Base-by-base conservation (phyloP, 2,797 vertebrate species). In the Hyperoplus immaculatus region DNA sequence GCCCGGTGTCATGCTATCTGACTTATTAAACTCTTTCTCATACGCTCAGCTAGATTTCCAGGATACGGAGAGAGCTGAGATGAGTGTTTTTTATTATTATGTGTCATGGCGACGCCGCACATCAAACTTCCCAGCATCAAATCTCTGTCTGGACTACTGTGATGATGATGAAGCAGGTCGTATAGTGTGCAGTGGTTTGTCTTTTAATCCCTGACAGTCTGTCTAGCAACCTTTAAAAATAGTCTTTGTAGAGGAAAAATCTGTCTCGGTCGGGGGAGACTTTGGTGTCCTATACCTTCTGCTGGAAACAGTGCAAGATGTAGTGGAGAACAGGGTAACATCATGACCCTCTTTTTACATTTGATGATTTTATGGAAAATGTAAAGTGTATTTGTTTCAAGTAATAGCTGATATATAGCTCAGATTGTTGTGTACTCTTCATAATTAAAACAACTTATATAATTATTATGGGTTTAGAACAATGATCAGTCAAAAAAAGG, bases 1-100 rank as follows among this genome's bases (percentile, higher is more conserved):
- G 68, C 60, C 29, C 79, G 73, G 78, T 85, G 86, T 73, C 76
- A 63, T 51, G 78, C 72, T 84, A 87, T 82, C 83, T 78, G 88
- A 79, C 69, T 84, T 81, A 82, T 87, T 72, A 84, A 85, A 83
- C 54, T 50, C 49, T 62, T 69, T 69, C 69, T 68, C 68, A 62
- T 41, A 2, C 6, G 56, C 69, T 67, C 49, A 51, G 78, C 54
- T 21, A 61, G 70, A 78, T 66, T 29, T 72, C 56, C 14, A 56
- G 62, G 70, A 81, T 73, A 64, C 29, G 70, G 53, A 71, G 53
- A 71, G 57, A 21, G 56, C 67, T 64, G 51, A 81, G 70, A 75
- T 75, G 62, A 29, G 57, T 58, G 36, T 75, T 87, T 86, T 84
- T 85, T 66, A 80, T 81, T 78, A 70, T 29, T 39, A 83, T 59